Evolutionary conservation across 2,888 invertebrate genomes (phyloP), one percentile per base, ranked within the genome.

Genomic region (Drosophila mimetica): DNA sequence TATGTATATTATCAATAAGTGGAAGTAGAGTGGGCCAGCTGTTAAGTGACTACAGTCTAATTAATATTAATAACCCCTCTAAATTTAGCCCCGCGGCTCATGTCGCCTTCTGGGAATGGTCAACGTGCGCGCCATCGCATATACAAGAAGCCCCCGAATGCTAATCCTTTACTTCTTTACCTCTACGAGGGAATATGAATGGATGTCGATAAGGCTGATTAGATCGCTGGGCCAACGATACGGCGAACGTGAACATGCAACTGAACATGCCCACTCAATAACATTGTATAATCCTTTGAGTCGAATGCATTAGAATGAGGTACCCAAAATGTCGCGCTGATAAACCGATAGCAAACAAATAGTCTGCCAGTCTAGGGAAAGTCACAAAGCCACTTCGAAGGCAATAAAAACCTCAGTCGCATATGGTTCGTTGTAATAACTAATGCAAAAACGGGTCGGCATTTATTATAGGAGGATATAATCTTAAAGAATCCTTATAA

Each of bases 311-410:
- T 71, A 71, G 53, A 42, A 44, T 25, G 44, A 18, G 50, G 44
- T 34, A 53, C 37, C 44, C 39, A 54, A 50, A 51, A 39, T 39
- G 37, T 47, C 14, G 36, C 14, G 16, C 54, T 70, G 69, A 61
- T 69, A 70, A 71, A 42, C 18, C 71, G 71, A 71, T 58, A 53
- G 22, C 46, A 64, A 58, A 71, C 44, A 48, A 71, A 65, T 71
- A 57, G 54, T 51, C 37, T 51, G 70, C 47, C 53, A 48, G 48
- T 42, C 47, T 36, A 57, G 36, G 37, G 41, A 30, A 16, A 71
- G 50, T 51, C 16, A 20, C 30, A 54, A n/a, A 22, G 22, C 16
- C 16, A 54, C 36, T 48, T 18, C 7, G 47, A 13, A 16, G 57
- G 37, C 50, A 66, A 66, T 66, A 66, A 66, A 66, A 57, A 41